These are phyloP conservation scores for Acestrorhynchus altus DNA, from an alignment of 2,797 vertebrate species.

Conservation along the genomic window DNA sequence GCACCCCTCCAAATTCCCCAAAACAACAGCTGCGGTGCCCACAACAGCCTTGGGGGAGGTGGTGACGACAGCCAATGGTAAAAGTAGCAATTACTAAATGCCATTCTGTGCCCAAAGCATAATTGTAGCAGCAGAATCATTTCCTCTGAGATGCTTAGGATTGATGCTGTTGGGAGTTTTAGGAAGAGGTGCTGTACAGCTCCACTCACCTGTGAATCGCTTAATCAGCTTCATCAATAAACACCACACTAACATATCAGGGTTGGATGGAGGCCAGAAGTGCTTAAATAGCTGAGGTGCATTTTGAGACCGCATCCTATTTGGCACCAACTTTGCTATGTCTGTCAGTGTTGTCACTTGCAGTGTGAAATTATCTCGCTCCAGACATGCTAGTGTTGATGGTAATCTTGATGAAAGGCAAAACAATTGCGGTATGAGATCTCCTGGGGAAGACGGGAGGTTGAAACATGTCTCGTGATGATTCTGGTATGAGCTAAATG, in stretches of 20 bases:
- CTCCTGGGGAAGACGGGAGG: constrained; percentile 10
- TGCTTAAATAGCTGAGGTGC: constrained; percentile 27
- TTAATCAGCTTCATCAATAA: constrained; percentile 69
- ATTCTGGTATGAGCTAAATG: constrained; percentile 11
- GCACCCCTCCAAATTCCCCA: constrained; percentile 52
- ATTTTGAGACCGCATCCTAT: constrained; percentile 47
- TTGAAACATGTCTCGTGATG: constrained; percentile 42
- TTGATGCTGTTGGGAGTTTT: constrained; percentile 42
- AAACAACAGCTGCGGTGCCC: constrained; percentile 45
- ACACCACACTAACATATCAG: constrained; percentile 58
- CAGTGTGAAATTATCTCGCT: constrained; percentile 53
- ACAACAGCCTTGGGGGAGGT: constrained; percentile 62
- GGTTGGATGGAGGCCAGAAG: constrained; percentile 34
- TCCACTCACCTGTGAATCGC: constrained; percentile 59
- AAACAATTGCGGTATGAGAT: constrained; percentile 44
- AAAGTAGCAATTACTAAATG: constrained; percentile 69
- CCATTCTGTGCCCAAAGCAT: constrained; percentile 63
- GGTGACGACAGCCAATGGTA: constrained; percentile 71
- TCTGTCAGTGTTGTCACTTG: constrained; percentile 66
- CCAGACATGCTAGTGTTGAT: constrained; percentile 66
- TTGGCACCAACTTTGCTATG: constrained; percentile 53
- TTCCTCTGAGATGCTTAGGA: constrained; percentile 63
- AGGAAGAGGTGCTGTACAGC: constrained; percentile 26
- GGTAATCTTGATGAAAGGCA: constrained; percentile 63
- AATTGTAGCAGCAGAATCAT: constrained; percentile 67